Evolutionary conservation across 2,888 invertebrate genomes (phyloP).

Genomic region (Cryptocephalus primarius): DNA sequence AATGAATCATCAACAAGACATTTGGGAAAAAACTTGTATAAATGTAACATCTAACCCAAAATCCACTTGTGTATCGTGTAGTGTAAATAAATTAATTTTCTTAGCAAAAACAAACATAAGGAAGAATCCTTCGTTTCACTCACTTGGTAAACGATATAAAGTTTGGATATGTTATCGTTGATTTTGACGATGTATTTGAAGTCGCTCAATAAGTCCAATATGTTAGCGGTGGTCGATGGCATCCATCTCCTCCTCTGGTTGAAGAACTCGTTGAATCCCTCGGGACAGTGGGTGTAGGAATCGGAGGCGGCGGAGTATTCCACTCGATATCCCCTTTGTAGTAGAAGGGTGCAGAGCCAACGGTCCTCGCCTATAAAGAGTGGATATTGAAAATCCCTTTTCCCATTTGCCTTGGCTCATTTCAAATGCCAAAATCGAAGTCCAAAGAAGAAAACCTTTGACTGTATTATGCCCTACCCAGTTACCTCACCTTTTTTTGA

Average conservation of each 20-base stretch:
- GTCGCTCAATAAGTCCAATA: slow-evolving; percentile 74
- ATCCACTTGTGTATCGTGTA: too few relatives aligned
- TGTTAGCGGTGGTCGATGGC: slow-evolving; percentile 92
- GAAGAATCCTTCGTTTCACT: slow-evolving; percentile 5
- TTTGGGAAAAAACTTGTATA: neutral
- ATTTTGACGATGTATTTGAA: slow-evolving; percentile 66
- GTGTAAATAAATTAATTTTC: too few relatives aligned
- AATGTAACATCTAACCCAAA: too few relatives aligned
- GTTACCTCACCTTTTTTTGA: too few relatives aligned
- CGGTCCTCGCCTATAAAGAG: slow-evolving; percentile 70
- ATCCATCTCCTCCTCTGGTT: slow-evolving; percentile 93
- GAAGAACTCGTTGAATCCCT: slow-evolving; percentile 86
- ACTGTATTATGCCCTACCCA: too few relatives aligned
- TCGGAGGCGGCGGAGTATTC: slow-evolving; percentile 95
- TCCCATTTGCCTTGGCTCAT: too few relatives aligned
- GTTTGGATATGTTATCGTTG: slow-evolving; percentile 81
- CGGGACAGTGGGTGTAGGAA: slow-evolving; percentile 89
- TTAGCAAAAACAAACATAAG: too few relatives aligned
- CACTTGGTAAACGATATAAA: slow-evolving; percentile 66
- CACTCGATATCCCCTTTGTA: slow-evolving; percentile 84
- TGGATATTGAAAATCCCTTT: too few relatives aligned
- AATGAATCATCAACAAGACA: neutral
- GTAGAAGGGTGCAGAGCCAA: slow-evolving; percentile 85
- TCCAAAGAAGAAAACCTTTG: too few relatives aligned
- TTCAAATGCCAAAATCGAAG: too few relatives aligned